Evolutionary conservation across 2,113 vertebrate genomes (phyloP).

Genomic region (Anhinga anhinga): DNA sequence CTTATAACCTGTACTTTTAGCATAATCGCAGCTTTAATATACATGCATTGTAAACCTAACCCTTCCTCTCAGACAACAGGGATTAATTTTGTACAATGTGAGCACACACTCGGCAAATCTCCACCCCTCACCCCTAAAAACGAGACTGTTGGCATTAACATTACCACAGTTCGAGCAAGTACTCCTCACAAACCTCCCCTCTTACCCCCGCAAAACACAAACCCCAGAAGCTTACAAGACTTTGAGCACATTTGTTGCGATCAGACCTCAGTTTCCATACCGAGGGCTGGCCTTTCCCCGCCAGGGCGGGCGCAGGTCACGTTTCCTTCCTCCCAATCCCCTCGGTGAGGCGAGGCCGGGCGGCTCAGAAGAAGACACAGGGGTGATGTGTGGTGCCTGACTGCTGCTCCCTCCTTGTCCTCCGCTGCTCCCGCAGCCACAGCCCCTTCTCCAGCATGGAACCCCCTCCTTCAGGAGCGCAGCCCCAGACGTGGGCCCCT

Average conservation of each 20-base stretch:
- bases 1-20: neutral
- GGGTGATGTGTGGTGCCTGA: rapidly evolving
- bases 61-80: neutral
- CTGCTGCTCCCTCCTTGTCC: rapidly evolving
- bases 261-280: no score
- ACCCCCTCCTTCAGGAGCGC: no score
- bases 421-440: no score
- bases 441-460: neutral
- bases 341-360: no score
- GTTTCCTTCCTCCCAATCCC: rapidly evolving
- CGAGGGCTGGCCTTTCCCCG: rapidly evolving
- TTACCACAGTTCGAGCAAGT: neutral
- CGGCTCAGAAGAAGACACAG: rapidly evolving
- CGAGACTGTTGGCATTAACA: rapidly evolving
- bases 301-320: no score
- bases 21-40: neutral
- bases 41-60: neutral
- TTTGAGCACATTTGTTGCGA: rapidly evolving
- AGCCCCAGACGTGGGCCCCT: neutral
- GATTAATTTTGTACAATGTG: neutral
- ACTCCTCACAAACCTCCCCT: neutral
- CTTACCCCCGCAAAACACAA: neutral
- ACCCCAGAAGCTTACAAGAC: neutral
- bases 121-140: neutral
- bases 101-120: neutral